These are phyloP conservation scores for Belgica antarctica DNA, from an alignment of 2,888 invertebrate genomes.

Conservation along the genomic window DNA sequence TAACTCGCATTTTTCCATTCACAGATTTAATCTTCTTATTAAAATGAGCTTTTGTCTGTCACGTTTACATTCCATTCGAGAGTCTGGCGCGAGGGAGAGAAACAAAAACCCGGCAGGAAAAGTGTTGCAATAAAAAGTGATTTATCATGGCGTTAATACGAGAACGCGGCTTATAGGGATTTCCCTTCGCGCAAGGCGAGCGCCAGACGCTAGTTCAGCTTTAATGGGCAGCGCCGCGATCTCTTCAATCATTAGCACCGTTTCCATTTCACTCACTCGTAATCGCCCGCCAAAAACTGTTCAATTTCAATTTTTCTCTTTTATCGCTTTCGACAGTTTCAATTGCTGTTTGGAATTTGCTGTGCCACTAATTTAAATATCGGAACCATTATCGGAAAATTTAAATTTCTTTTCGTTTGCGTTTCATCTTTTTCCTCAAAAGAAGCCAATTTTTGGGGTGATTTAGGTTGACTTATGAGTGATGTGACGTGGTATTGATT, in stretches of 20 bases:
- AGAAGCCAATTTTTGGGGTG: no score
- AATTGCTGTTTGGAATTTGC: not conserved
- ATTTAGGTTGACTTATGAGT: no score
- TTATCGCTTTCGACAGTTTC: not conserved
- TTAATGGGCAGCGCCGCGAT: not conserved
- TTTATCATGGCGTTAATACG: not conserved
- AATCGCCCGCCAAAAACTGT: no score
- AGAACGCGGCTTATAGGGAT: not conserved
- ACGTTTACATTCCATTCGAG: constrained; percentile 18
- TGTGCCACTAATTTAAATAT: no score
- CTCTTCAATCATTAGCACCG: not conserved
- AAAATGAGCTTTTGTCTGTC: constrained; percentile 28
- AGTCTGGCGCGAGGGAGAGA: not conserved
- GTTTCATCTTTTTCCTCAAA: no score
- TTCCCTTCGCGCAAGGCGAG: not conserved
- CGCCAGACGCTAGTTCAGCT: not conserved
- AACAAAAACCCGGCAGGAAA: not conserved
- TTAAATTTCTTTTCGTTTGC: no score
- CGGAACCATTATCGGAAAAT: no score
- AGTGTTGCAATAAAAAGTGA: constrained; percentile 2
- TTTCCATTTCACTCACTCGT: not conserved
- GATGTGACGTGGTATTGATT: no score
- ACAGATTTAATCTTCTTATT: constrained; percentile 21
- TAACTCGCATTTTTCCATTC: constrained; percentile 1
- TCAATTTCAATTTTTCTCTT: not conserved